Base-by-base conservation (phyloP, 2,888 invertebrate species). In the Spodoptera exigua region DNA sequence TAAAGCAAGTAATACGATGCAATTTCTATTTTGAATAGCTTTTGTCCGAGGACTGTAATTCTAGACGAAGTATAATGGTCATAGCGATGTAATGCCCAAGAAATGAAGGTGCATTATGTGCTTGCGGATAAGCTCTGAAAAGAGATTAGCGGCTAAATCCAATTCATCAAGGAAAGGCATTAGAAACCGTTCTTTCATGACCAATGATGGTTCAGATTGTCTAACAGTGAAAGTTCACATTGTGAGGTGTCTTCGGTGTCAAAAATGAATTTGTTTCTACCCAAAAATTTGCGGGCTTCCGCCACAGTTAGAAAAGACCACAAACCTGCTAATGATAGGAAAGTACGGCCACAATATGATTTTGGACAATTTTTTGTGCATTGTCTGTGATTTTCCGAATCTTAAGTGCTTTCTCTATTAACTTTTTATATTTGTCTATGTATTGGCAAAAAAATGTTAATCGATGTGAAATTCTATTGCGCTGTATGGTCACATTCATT, bases 261-360 rank as follows among this genome's bases (percentile, higher is more conserved):
- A 79, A 79, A 85, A 81, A 78, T 84, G 83, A 88, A 86, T 87
- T 85, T 85, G 80, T 86, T 84, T 85, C 84, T 81, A 78, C 80
- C 80, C 79, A 82, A 86, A 84, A 87, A 79, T 83, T 84, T 85
- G 83, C 84, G 76, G 82, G 78, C 75, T 65, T 77, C 76, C 74
- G 78, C 77, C 78, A 79, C 84, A 81, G 78, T 81, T 80, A 79
- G 70, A 74, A 56, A 74, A 76, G 79, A 89, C 90, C 90, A 86
- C 89, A 88, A 83, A 81, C 76, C 81, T 76, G 76, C 85, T 92
- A 91, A 92, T 91, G 91, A 90, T 83, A 89, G 86, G 86, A 91
- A 91, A 91, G 89, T 88, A 82, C 80, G 79, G 78, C 76, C 81
- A 71, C 77, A 74, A 76, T 80, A 79, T 82, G 80, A 83, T 82